phyloP scores from a whole-genome alignment of 2,888 invertebrate species.

The Limnephilus marmoratus region DNA sequence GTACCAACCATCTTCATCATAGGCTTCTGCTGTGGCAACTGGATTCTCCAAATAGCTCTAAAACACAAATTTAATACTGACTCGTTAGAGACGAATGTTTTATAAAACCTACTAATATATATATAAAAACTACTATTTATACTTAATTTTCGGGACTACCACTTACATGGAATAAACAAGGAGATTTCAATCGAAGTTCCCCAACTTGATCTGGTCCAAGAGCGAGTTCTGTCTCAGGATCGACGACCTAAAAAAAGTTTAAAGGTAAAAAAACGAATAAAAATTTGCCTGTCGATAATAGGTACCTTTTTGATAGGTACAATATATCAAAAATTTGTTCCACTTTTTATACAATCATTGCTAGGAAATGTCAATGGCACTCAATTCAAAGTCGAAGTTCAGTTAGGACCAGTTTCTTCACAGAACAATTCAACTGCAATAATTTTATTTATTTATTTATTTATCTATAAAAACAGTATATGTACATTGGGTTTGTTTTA shows the following conservation, averaged over 20 bases:
- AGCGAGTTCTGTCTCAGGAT: conserved; percentile 72
- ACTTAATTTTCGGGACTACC: neutral
- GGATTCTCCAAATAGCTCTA: conserved; percentile 69
- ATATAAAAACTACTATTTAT: neutral
- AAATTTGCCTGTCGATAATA: neutral
- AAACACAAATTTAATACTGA: neutral
- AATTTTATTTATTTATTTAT: no score
- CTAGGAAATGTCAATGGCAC: neutral
- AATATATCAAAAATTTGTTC: neutral
- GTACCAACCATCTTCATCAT: conserved; percentile 68
- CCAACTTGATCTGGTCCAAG: conserved; percentile 75
- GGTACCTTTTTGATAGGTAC: neutral
- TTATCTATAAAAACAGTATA: no score
- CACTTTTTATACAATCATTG: neutral
- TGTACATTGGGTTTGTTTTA: no score
- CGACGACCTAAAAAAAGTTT: conserved; percentile 71
- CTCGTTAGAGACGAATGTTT: neutral
- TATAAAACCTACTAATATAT: neutral
- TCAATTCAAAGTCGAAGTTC: no score
- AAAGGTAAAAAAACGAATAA: neutral
- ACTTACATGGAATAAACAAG: conserved; percentile 34
- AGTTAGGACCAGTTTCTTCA: no score
- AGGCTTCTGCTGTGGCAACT: conserved; percentile 59
- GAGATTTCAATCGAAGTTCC: conserved; percentile 73
- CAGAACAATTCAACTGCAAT: no score